Base-by-base conservation (phyloP, 2,113 vertebrate genomes). In the Psettodes erumei region DNA sequence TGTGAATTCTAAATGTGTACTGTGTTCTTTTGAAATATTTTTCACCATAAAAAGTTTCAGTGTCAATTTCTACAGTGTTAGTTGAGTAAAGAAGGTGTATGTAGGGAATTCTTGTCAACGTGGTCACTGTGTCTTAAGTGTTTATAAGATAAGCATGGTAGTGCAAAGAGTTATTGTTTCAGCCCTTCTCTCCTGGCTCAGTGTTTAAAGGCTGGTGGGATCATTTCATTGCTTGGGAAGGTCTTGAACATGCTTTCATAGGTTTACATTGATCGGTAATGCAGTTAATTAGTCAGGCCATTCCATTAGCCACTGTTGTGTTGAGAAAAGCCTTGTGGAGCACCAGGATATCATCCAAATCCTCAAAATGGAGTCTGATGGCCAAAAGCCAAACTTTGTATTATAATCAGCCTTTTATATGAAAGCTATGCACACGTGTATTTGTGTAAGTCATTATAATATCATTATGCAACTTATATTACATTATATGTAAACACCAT, bases 231-330 rank as follows among this genome's bases (percentile, higher is more conserved):
- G 27, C 55, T 62, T 71, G 40, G 28, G 72, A 63, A 74, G 13
- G 74, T 53, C 80, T 65, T 65, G 50, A 66, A 77, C 73, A 25
- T 81, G 55, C 55, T 86, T 66, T 86, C 71, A 71, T n/a, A 58
- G 60, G 32, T n/a, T 74, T 47, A 47, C 30, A 45, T 59, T 11
- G 79, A 83, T 90, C 71, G 69, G 56, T 83, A 77, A 50, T 66
- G 28, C n/a, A 47, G 71, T 71, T 64, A 75, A 83, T 86, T 74
- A 60, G 40, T 67, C 63, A 56, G 66, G 43, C 38, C 55, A 82
- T 69, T 85, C 71, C 75, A 86, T 76, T 82, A 82, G 70, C 62
- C 6, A 19, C 30, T 54, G 48, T 35, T 60, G 50, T 60, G 45
- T 77, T 61, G 32, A 70, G 51, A 64, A 75, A 77, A 51, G 19